Percentiles rank a stretch among this genome's conserved stretches.
Conservation (phyloP, 1,140 invertebrate genomes). For the Acromyrmex echinatior region DNA sequence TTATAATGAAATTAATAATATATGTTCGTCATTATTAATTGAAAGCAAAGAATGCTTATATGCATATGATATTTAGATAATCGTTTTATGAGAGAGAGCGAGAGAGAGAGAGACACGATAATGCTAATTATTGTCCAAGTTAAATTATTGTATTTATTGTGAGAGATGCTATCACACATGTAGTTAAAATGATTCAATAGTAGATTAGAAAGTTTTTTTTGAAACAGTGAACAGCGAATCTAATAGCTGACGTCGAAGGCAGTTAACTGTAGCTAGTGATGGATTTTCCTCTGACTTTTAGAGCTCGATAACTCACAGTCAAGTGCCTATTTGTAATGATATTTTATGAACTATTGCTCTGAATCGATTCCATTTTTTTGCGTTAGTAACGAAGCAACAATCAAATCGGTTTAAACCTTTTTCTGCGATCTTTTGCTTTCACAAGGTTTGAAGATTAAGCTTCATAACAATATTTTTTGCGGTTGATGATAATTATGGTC, state of each 20-base stretch:
- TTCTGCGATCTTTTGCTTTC: background rate
- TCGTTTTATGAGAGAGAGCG: background rate
- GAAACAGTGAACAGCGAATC: conserved; percentile 21
- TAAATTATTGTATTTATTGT: conserved; percentile 46
- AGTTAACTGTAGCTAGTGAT: conserved; percentile 53
- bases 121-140: background rate
- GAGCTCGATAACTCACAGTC: conserved; percentile 67
- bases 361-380: conserved; percentile 70
- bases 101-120: background rate
- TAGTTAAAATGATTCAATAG: conserved; percentile 63
- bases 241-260: conserved; percentile 62
- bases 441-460: background rate
- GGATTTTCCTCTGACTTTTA: conserved; percentile 61
- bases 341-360: conserved; percentile 70
- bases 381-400: conserved; percentile 60
- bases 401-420: conserved; percentile 49
- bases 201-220: conserved; percentile 39
- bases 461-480: background rate
- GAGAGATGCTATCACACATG: background rate
- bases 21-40: background rate
- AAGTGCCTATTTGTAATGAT: conserved; percentile 72
- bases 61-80: background rate
- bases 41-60: background rate
- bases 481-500: background rate
- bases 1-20: background rate